Conservation (phyloP, 2,113 vertebrate species). For the Rafetus swinhoei region DNA sequence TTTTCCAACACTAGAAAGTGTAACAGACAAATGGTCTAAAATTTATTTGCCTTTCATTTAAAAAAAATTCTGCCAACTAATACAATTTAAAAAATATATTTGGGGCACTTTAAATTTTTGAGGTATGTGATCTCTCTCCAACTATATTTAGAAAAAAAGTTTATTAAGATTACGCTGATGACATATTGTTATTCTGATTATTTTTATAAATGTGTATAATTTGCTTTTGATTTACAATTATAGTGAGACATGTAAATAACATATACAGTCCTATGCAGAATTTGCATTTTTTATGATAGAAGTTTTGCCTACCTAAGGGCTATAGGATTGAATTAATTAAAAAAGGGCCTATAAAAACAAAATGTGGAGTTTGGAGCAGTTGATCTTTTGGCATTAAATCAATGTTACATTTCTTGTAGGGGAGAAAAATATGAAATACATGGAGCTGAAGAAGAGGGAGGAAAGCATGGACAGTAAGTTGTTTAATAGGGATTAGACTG, state of each 20-base stretch:
- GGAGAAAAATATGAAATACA: constrained; percentile 93
- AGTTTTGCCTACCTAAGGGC: background rate
- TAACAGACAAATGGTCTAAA: background rate
- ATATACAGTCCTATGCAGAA: background rate
- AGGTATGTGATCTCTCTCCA: background rate
- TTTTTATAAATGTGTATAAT: background rate
- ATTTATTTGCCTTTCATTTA: background rate
- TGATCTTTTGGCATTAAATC: constrained; percentile 20
- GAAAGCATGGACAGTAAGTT: constrained; percentile 94
- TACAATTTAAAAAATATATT: background rate
- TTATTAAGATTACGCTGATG: background rate
- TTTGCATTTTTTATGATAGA: background rate
- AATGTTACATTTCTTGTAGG: constrained; percentile 77
- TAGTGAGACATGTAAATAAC: background rate
- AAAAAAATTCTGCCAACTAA: background rate
- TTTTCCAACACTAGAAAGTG: background rate
- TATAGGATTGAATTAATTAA: background rate
- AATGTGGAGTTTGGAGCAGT: background rate
- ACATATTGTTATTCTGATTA: background rate
- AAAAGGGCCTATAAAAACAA: background rate
- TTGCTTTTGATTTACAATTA: background rate
- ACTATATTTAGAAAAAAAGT: background rate
- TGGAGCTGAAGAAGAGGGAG: constrained; percentile 92
- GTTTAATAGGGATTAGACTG: background rate
- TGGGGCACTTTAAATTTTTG: background rate